These are phyloP conservation scores for Bacillus rossius DNA, from an alignment of 1,140 invertebrate genomes.

Conservation along the genomic window DNA sequence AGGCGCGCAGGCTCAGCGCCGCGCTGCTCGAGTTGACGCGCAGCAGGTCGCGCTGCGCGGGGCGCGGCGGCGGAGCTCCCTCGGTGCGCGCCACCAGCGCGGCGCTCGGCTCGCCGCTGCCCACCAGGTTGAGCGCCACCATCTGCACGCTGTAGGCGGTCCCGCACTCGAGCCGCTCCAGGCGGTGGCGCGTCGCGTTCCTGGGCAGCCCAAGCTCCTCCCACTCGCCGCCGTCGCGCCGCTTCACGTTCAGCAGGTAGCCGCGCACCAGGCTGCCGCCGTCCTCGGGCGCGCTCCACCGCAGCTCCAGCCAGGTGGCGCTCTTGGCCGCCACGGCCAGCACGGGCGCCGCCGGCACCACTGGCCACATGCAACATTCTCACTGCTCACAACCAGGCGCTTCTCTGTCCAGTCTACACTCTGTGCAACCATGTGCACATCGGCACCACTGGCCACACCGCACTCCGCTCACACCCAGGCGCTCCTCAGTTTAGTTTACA, in stretches of 20 bases:
- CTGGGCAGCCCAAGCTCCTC: slow-evolving; percentile 33
- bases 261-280: slow-evolving; percentile 31
- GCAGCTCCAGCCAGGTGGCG: slow-evolving; percentile 29
- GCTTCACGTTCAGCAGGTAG: slow-evolving; percentile 31
- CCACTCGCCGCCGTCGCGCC: slow-evolving; percentile 41
- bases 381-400: too few species aligned
- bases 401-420: too few species aligned
- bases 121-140: slow-evolving; percentile 44
- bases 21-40: slow-evolving; percentile 45
- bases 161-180: slow-evolving; percentile 45
- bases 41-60: slow-evolving; percentile 25
- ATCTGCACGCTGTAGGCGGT: slow-evolving; percentile 44
- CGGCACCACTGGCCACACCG: too few species aligned
- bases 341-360: slow-evolving; percentile 31
- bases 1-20: slow-evolving; percentile 43
- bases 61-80: slow-evolving; percentile 38
- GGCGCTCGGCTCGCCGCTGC: slow-evolving; percentile 41
- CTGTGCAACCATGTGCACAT: background rate
- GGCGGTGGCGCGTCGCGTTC: slow-evolving; percentile 21
- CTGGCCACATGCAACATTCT: slow-evolving; percentile 18
- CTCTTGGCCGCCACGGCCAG: slow-evolving; percentile 28
- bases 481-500: too few species aligned
- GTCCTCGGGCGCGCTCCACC: slow-evolving; percentile 34
- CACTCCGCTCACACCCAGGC: too few species aligned
- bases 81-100: slow-evolving; percentile 43